Percentiles rank a stretch among this genome's conserved stretches.
Conservation (phyloP, 2,113 vertebrate species). For the Oryzias melastigma region DNA sequence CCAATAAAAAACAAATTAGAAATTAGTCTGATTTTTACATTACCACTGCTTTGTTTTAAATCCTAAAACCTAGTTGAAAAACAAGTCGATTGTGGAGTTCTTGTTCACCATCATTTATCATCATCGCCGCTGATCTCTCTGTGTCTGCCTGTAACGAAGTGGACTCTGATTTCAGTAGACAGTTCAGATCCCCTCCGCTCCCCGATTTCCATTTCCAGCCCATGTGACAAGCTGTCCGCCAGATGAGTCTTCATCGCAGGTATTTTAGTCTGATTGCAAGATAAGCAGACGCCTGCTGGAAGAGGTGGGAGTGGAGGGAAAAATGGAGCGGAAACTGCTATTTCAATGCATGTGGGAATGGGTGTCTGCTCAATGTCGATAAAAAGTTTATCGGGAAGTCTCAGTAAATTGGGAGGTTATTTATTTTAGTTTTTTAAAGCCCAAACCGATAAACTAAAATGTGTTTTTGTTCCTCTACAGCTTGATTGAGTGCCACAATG, state of each 20-base stretch:
- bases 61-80: too few relatives aligned
- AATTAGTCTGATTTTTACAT: too few relatives aligned
- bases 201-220: conserved; percentile 67
- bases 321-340: conserved; percentile 28
- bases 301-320: conserved; percentile 18
- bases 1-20: too few relatives aligned
- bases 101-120: conserved; percentile 1
- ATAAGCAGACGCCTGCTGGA: conserved; percentile 51
- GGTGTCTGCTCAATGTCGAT: conserved; percentile 25
- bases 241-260: conserved; percentile 71
- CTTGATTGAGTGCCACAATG: conserved; percentile 26
- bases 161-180: conserved; percentile 62
- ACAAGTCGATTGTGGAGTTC: conserved; percentile 12
- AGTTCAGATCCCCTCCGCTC: conserved; percentile 66
- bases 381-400: conserved; percentile 32
- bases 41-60: too few relatives aligned
- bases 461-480: conserved; percentile 9
- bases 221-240: conserved; percentile 68
- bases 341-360: conserved; percentile 34
- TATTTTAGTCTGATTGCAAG: conserved; percentile 67
- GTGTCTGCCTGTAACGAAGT: conserved; percentile 63
- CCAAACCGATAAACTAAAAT: too few relatives aligned
- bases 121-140: conserved; percentile 19
- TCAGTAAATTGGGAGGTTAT: conserved; percentile 6
- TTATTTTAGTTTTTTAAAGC: too few relatives aligned